Conservation (phyloP, 2,888 invertebrate species). For the Chouioia cunea region DNA sequence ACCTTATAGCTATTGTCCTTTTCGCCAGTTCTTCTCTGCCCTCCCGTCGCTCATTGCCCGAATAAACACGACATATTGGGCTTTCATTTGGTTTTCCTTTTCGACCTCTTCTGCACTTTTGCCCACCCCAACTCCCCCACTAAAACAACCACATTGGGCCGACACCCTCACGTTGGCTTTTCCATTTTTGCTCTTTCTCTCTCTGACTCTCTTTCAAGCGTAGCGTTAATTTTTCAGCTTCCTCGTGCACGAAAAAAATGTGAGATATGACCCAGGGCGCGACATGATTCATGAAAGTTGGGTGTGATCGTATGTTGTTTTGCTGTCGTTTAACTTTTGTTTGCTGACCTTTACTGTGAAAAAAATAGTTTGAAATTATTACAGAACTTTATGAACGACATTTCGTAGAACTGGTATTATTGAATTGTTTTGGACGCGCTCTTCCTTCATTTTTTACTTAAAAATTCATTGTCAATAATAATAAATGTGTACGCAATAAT, state of each 20-base stretch:
- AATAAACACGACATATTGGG: conserved; percentile 43
- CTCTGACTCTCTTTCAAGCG: neutral
- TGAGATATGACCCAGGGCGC: conserved; percentile 9
- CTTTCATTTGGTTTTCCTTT: conserved; percentile 19
- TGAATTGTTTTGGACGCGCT: no score
- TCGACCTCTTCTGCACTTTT: neutral
- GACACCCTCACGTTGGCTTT: neutral
- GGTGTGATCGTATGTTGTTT: no score
- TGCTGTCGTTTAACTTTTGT: no score
- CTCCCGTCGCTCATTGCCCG: conserved; percentile 37
- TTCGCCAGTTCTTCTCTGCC: conserved; percentile 11
- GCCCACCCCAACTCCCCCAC: neutral
- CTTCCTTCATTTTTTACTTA: no score
- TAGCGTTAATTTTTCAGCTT: conserved; percentile 32
- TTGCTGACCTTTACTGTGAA: no score
- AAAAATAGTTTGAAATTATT: no score
- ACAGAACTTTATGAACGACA: no score
- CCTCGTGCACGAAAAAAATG: neutral
- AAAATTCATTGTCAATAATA: neutral
- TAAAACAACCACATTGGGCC: neutral
- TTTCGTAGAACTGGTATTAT: no score
- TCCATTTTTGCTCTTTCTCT: neutral
- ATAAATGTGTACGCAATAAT: no score
- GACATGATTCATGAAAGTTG: no score
- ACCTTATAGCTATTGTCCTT: no score